Percentiles rank a stretch among this genome's conserved stretches.
Conservation (phyloP, 1,140 invertebrate genomes). For the Bradysia coprophila region DNA sequence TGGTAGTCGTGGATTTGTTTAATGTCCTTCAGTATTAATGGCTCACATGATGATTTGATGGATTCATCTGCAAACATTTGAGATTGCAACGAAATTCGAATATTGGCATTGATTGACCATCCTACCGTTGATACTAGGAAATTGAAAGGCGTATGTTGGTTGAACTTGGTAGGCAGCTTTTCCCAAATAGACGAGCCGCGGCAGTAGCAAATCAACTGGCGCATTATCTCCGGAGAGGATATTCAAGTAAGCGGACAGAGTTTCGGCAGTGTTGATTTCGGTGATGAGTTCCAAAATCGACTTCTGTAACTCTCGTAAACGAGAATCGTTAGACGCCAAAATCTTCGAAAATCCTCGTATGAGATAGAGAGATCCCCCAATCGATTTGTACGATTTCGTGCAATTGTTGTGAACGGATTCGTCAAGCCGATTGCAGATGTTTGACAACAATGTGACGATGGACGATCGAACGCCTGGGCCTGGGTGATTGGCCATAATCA, state of each 20-base stretch:
- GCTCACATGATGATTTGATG: slow-evolving; percentile 13
- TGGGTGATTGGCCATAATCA: slow-evolving; percentile 54
- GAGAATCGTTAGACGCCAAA: slow-evolving; percentile 13
- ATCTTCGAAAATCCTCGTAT: slow-evolving; percentile 16
- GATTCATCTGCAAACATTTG: too few relatives aligned
- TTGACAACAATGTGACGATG: slow-evolving; percentile 48
- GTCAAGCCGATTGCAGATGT: slow-evolving; percentile 39
- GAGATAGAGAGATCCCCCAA: slow-evolving; percentile 18
- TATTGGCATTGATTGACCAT: too few relatives aligned
- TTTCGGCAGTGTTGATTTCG: slow-evolving; percentile 18
- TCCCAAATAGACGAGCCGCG: slow-evolving; percentile 16
- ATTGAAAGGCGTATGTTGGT: too few relatives aligned
- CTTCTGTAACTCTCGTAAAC: slow-evolving; percentile 17
- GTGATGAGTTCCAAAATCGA: slow-evolving; percentile 16
- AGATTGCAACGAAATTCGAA: too few relatives aligned
- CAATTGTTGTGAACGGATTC: slow-evolving; percentile 37
- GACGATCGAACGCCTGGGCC: slow-evolving; percentile 43
- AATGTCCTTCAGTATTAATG: slow-evolving; percentile 11
- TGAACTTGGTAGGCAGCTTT: slow-evolving; percentile 6
- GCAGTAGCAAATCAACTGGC: slow-evolving; percentile 15
- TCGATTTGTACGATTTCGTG: slow-evolving; percentile 31
- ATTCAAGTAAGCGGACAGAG: slow-evolving; percentile 13
- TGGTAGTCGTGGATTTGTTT: slow-evolving; percentile 16
- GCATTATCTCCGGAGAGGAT: slow-evolving; percentile 17
- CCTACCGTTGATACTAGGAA: too few relatives aligned